Evolutionary conservation across 2,113 vertebrate genomes (phyloP).

Genomic region (Stomatorhinus ivindoensis): DNA sequence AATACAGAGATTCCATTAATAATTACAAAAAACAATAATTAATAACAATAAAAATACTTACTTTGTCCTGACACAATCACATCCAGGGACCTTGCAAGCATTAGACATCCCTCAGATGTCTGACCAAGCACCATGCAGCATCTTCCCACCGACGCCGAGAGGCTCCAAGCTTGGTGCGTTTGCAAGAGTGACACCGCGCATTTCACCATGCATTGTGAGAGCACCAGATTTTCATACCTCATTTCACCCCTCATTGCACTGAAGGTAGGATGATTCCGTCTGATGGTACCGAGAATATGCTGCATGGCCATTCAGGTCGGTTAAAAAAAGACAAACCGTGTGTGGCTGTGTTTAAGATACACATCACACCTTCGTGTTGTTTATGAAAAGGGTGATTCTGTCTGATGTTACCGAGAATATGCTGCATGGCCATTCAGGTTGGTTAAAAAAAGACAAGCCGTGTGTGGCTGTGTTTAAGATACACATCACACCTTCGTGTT

Average conservation of each 20-base stretch:
- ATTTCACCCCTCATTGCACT: constrained; percentile 56
- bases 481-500: neutral
- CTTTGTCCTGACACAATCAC: neutral
- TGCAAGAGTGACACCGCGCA: neutral
- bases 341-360: neutral
- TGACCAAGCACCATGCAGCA: neutral
- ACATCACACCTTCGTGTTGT: neutral
- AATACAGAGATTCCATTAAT: neutral
- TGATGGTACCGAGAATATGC: constrained; percentile 44
- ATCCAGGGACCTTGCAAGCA: neutral
- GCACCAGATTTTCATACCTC: constrained; percentile 51
- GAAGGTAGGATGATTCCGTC: constrained; percentile 44
- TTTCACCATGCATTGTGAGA: constrained; percentile 3
- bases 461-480: neutral
- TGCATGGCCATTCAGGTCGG: neutral
- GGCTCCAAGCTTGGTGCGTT: neutral
- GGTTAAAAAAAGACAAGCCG: neutral
- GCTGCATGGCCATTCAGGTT: constrained; percentile 9
- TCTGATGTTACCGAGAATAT: constrained; percentile 44
- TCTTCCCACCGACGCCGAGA: neutral
- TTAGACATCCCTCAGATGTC: neutral
- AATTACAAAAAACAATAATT: neutral
- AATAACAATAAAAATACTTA: neutral
- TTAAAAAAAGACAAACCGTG: neutral
- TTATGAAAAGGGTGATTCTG: constrained; percentile 39